Evolutionary conservation across 2,888 invertebrate species (phyloP).

Genomic region (Ptilodon capucinus): DNA sequence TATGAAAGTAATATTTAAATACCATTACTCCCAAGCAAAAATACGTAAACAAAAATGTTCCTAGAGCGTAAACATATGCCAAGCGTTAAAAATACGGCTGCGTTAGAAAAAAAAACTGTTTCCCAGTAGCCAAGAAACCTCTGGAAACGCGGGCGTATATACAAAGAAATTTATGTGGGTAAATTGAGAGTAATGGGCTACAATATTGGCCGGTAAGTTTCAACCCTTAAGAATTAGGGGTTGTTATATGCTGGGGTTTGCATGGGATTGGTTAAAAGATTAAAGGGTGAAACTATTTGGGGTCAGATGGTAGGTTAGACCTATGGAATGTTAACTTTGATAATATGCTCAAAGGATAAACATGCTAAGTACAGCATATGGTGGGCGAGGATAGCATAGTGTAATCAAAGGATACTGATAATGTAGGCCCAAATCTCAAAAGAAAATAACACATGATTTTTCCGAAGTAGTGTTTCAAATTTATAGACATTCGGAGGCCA

Average conservation of each 20-base stretch:
- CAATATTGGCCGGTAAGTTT: slow-evolving; percentile 19
- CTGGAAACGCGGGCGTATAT: background rate
- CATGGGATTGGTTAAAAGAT: slow-evolving; percentile 20
- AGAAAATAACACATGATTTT: too few species aligned
- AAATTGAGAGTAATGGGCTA: slow-evolving; percentile 29
- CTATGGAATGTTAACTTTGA: background rate
- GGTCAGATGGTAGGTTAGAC: background rate
- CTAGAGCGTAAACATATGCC: background rate
- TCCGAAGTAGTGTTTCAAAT: too few species aligned
- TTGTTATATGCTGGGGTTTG: slow-evolving; percentile 9
- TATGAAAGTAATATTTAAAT: background rate
- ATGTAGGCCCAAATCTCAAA: too few species aligned
- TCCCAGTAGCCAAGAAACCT: background rate
- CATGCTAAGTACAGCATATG: too few species aligned
- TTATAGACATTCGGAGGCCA: too few species aligned
- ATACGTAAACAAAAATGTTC: background rate
- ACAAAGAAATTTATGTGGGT: slow-evolving; percentile 31
- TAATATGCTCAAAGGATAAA: background rate
- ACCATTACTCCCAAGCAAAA: background rate
- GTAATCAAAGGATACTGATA: too few species aligned
- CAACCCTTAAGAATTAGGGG: slow-evolving; percentile 14
- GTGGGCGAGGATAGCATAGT: too few species aligned
- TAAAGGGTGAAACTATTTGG: slow-evolving; percentile 9
- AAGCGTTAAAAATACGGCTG: background rate
- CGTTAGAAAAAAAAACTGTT: background rate